Base-by-base conservation (phyloP, 2,113 vertebrate species). In the Thunnus maccoyii region DNA sequence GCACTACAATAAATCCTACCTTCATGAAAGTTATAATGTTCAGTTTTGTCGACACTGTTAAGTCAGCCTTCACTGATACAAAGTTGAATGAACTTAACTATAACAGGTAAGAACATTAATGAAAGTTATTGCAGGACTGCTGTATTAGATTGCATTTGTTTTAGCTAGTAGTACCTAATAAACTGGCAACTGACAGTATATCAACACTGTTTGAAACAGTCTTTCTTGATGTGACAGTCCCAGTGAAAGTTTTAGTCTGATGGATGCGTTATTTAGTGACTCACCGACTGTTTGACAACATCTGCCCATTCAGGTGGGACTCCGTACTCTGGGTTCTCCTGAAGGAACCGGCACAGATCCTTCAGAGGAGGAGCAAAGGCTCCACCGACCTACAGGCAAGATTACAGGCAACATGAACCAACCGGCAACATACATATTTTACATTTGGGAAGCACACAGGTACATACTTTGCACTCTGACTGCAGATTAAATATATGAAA, bases 231-330 rank as follows among this genome's bases (percentile, higher is more conserved):
- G 22, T 30, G 8, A 54, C 11, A 1, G 20, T 48, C 51, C 13
- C 20, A 25, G 25, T 18, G 5, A 47, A 10, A 8, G 54, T 51
- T 72, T 51, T 25, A 4, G 54, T 65, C 4, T 64, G 50, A 46
- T 50, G 3, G 5, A 51, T 18, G 3, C 60, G 27, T 64, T 50
- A n/a, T n/a, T 74, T 18, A 18, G 0, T 46, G 41, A 93, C 95
- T 92, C 68, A 96, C 95, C 89, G 98, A 99, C 64, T 99, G 98
- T 86, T 98, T 99, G 74, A 99, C 98, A 48, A 99, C 97, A 58
- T 98, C 98, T 56, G 96, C 97, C 98, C 98, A 99, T 86, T 99
- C 98, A 30, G 98, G 98, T 80, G 98, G 98, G 66, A 99, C 96
- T 68, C 98, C 98, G 18, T 99, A 99, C 84, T 99, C 98, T 0